Evolutionary conservation across 2,888 invertebrate genomes (phyloP).

Genomic region (Nemoura dubitans): DNA sequence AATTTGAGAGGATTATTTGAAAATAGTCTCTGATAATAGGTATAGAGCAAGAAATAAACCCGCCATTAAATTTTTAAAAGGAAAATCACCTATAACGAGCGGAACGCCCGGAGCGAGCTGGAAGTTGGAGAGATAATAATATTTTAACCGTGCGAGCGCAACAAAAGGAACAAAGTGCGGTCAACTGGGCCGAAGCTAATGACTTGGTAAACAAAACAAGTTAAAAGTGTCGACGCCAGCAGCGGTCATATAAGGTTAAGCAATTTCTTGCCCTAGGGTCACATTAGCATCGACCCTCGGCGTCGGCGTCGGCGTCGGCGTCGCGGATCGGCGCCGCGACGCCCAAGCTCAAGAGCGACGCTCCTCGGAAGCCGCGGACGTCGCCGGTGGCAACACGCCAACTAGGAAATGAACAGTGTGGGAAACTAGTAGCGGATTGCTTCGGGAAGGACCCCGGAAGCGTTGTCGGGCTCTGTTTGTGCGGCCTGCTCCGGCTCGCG

Average conservation of each 20-base stretch:
- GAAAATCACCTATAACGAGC: too few species aligned
- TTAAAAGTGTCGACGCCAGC: background rate
- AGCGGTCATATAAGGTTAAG: background rate
- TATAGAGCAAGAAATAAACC: too few species aligned
- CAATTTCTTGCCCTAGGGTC: conserved; percentile 29
- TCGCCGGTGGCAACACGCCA: background rate
- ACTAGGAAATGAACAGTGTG: background rate
- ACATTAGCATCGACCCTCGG: conserved; percentile 41
- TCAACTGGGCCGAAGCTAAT: conserved; percentile 2
- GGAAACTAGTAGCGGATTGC: background rate
- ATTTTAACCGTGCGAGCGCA: too few species aligned
- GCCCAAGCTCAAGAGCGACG: background rate
- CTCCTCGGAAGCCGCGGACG: background rate
- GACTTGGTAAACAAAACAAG: conserved; percentile 1
- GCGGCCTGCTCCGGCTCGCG: too few species aligned
- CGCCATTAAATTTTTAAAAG: too few species aligned
- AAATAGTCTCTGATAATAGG: too few species aligned
- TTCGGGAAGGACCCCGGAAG: background rate
- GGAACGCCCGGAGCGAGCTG: too few species aligned
- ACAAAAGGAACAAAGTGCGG: background rate
- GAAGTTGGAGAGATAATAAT: too few species aligned
- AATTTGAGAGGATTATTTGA: too few species aligned
- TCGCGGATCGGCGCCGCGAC: background rate
- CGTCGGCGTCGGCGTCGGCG: background rate
- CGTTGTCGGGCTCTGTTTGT: too few species aligned